Percentiles rank a stretch among this genome's conserved stretches.
These are phyloP conservation scores for Strigamia transsilvanica DNA, from an alignment of 2,888 invertebrate species.

Conservation along the genomic window DNA sequence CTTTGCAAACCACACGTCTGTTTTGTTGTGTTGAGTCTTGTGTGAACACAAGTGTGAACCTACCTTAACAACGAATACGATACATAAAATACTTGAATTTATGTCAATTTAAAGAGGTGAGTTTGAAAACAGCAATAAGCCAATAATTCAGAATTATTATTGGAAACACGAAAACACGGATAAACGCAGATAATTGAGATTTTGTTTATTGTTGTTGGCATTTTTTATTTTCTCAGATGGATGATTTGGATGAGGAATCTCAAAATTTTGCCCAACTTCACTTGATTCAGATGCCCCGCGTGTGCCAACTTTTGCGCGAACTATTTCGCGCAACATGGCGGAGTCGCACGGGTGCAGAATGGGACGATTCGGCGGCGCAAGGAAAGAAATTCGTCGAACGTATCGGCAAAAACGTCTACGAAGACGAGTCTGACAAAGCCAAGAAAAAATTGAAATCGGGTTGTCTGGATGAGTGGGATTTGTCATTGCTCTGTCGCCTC, in stretches of 20 bases:
- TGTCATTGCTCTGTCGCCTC: not conserved
- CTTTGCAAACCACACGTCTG: too few species aligned
- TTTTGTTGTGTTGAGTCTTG: too few species aligned
- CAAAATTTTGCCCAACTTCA: not conserved
- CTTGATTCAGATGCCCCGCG: not conserved
- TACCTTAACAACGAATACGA: too few species aligned
- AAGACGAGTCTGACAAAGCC: not conserved
- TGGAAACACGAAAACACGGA: too few species aligned
- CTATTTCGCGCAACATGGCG: not conserved
- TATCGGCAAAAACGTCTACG: not conserved
- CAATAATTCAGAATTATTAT: too few species aligned
- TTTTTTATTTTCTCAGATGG: not conserved
- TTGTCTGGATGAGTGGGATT: not conserved
- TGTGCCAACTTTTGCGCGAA: not conserved
- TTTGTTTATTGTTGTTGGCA: not conserved
- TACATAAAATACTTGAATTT: too few species aligned
- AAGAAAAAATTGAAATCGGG: not conserved
- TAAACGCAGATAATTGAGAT: not conserved
- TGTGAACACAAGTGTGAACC: too few species aligned
- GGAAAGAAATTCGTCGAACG: not conserved
- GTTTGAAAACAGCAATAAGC: too few species aligned
- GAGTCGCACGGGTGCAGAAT: not conserved
- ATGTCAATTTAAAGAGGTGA: too few species aligned
- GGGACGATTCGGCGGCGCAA: not conserved
- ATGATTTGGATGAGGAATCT: not conserved